Evolutionary conservation across 2,113 vertebrate genomes (phyloP), one percentile per base, ranked within the genome.

Genomic region (Addax nasomaculatus): DNA sequence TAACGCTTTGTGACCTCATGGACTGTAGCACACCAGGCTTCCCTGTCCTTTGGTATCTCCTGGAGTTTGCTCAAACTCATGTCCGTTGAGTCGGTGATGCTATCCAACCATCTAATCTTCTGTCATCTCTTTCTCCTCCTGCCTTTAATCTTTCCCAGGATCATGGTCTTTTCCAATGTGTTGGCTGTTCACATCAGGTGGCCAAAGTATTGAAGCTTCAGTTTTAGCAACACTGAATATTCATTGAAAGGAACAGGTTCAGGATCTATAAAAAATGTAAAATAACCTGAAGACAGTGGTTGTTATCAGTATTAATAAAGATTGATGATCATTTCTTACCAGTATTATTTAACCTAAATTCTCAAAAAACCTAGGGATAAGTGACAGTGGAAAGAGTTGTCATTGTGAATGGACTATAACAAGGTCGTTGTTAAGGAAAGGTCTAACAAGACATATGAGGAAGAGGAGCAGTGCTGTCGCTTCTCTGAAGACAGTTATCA

Each of bases 271-370:
- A 55, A 83, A 84, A 29, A 29, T 51, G 78, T 53, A 89, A 93
- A 97, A 80, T 14, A 89, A 90, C 43, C 78, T 39, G 45, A 85
- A 95, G 94, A 92, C 9, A 29, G 93, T 85, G 60, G 12, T 76
- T 47, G 23, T 49, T 0, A 17, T 30, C 0, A 79, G 23, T 13
- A 73, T 70, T 49, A 98, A 93, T 3, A 97, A 97, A 95, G 51
- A 15, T 21, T 70, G 57, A 30, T 91, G 91, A 67, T 84, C 4
- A 67, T 97, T 98, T 89, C 87, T n/a, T 83, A 90, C 85, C 60
- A 95, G 47, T 96, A 80, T 98, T 97, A 55, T 58, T 29, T 55
- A 93, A 80, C 57, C 43, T 21, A 49, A n/a, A 76, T 89, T 91
- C 83, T 94, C 1, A n/a, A 47, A 67, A 80, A 97, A 73, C 33